A percentile compares a stretch with the other conserved stretches of the same genome.
Evolutionary conservation across 35 echinoderm and acorn worm species (phyloP).

Genomic region (Ophiothrix spiculata): DNA sequence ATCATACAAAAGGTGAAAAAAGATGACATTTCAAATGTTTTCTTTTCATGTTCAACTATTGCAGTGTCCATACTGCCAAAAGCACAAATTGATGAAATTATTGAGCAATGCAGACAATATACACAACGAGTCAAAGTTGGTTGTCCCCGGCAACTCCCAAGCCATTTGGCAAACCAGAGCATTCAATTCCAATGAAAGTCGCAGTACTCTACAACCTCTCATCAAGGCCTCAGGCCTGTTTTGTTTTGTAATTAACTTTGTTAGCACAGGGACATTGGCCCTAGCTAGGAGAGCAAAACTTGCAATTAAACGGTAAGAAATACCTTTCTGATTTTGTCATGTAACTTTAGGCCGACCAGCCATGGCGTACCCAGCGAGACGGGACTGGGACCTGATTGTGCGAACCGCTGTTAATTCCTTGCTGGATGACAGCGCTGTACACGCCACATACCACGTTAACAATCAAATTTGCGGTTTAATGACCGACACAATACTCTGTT

Average conservation of each 20-base stretch:
- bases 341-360: slow-evolving; percentile 3
- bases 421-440: neutral
- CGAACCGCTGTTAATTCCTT: neutral
- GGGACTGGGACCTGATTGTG: neutral
- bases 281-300: neutral
- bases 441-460: slow-evolving; percentile 5
- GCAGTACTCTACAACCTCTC: neutral
- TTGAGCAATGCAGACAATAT: neutral
- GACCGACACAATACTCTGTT: neutral
- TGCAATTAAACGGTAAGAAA: neutral
- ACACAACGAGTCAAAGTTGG: neutral
- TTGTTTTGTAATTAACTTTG: slow-evolving; percentile 10
- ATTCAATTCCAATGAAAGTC: neutral
- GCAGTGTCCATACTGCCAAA: neutral
- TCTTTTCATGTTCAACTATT: neutral
- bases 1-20: too few species aligned
- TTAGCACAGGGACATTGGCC: slow-evolving; percentile 5
- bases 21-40: neutral
- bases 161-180: neutral
- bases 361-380: neutral
- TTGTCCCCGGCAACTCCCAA: too few species aligned
- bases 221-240: neutral
- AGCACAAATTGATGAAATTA: slow-evolving; percentile 1
- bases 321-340: neutral
- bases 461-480: neutral